A percentile compares a stretch with the other conserved stretches of the same genome.
These are phyloP conservation scores for Aplocera efformata DNA, from an alignment of 2,888 invertebrate genomes.

Conservation along the genomic window DNA sequence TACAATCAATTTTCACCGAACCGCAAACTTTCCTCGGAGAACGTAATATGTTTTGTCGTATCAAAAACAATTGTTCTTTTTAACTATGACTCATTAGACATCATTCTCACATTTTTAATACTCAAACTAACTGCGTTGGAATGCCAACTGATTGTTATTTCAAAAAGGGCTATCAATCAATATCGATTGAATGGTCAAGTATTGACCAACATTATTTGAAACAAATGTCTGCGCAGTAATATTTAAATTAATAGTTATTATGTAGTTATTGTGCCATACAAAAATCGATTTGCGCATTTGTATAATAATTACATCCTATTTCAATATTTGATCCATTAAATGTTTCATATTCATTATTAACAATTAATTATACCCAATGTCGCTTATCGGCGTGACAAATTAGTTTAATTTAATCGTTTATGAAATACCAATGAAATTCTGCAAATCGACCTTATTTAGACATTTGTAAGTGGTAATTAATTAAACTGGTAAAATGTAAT, in stretches of 20 bases:
- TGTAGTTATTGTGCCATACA: slow-evolving; percentile 3
- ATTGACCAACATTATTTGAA: slow-evolving; percentile 47
- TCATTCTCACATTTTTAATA: too few relatives aligned
- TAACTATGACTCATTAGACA: too few relatives aligned
- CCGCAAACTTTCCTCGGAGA: background rate
- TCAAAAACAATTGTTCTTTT: too few relatives aligned
- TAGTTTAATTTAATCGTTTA: slow-evolving; percentile 9
- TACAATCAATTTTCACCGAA: slow-evolving; percentile 59
- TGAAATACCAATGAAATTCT: slow-evolving; percentile 31
- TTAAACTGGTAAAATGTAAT: slow-evolving; percentile 2
- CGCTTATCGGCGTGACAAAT: background rate
- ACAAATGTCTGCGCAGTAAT: slow-evolving; percentile 11
- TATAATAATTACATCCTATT: too few relatives aligned
- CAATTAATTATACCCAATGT: too few relatives aligned
- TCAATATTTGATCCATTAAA: too few relatives aligned
- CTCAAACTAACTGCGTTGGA: slow-evolving; percentile 10
- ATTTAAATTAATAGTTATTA: slow-evolving; percentile 29
- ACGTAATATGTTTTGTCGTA: too few relatives aligned
- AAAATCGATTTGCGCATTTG: background rate
- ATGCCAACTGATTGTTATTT: slow-evolving; percentile 3
- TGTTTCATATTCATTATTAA: too few relatives aligned
- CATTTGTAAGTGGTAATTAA: slow-evolving; percentile 5
- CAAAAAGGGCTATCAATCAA: slow-evolving; percentile 39
- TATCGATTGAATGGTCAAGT: slow-evolving; percentile 35
- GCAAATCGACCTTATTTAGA: slow-evolving; percentile 19